phyloP scores from a whole-genome alignment of 2,888 invertebrate genomes.

The Morpho achilles region DNA sequence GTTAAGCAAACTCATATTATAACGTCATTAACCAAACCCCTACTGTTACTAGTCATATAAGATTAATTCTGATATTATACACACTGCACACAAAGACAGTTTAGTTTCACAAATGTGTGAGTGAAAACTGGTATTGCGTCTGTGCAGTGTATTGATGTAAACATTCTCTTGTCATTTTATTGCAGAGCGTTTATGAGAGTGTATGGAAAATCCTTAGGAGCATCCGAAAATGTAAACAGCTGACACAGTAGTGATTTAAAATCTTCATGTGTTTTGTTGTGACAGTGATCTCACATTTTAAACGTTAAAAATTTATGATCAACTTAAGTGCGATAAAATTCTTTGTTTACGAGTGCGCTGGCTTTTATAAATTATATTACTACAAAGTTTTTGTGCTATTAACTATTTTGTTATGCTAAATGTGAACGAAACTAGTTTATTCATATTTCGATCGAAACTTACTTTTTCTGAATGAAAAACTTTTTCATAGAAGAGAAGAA shows the following conservation, averaged over 20 bases:
- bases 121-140: conserved; percentile 45
- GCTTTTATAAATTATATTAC: conserved; percentile 16
- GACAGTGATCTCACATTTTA: conserved; percentile 25
- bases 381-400: not conserved
- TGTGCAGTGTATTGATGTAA: conserved; percentile 70
- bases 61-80: not conserved
- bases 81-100: conserved; percentile 24
- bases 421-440: conserved; percentile 7
- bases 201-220: conserved; percentile 51
- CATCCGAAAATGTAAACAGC: conserved; percentile 59
- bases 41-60: conserved; percentile 15
- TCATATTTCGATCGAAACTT: conserved; percentile 5
- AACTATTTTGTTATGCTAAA: conserved; percentile 14
- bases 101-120: conserved; percentile 43
- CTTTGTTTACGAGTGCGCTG: conserved; percentile 27
- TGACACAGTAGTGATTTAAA: conserved; percentile 36
- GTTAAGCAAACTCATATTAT: conserved; percentile 20
- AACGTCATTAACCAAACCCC: conserved; percentile 63
- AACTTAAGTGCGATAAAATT: conserved; percentile 27
- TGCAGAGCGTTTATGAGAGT: conserved; percentile 66
- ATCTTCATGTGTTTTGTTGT: conserved; percentile 22
- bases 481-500: conserved; percentile 9
- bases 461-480: conserved; percentile 13
- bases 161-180: conserved; percentile 67
- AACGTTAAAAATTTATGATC: conserved; percentile 14